Percentiles rank a stretch among this genome's conserved stretches.
Evolutionary conservation across 2,888 invertebrate genomes (phyloP).

Genomic region (Eugnorisma glareosa): DNA sequence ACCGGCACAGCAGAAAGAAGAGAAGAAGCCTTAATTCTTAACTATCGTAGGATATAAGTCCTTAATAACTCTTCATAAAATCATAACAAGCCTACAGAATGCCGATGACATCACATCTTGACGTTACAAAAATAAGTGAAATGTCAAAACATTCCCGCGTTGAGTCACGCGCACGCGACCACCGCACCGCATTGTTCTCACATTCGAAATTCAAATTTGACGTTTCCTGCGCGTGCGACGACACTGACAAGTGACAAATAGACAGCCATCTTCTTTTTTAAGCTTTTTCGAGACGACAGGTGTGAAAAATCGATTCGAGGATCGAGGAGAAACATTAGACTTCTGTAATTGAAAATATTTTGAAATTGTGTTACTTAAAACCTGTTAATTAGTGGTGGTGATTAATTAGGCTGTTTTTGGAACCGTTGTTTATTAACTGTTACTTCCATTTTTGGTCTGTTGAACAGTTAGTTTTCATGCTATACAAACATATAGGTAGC

Average conservation of each 20-base stretch:
- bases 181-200: constrained; percentile 64
- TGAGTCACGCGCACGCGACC: constrained; percentile 64
- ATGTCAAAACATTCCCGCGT: constrained; percentile 69
- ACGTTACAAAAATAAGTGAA: constrained; percentile 60
- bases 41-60: neutral
- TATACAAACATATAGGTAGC: neutral
- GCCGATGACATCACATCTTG: constrained; percentile 57
- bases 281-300: constrained; percentile 68
- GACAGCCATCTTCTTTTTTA: constrained; percentile 65
- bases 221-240: constrained; percentile 72
- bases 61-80: constrained; percentile 32
- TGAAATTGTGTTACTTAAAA: constrained; percentile 36
- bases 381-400: constrained; percentile 60
- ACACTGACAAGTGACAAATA: constrained; percentile 79
- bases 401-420: constrained; percentile 52
- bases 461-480: constrained; percentile 17
- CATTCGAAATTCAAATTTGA: constrained; percentile 81
- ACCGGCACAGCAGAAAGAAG: neutral
- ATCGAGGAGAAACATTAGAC: constrained; percentile 38
- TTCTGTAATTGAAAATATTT: constrained; percentile 44
- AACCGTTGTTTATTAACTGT: constrained; percentile 44
- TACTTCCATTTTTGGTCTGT: constrained; percentile 8
- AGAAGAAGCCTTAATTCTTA: neutral
- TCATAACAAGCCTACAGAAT: constrained; percentile 40
- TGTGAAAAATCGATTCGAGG: constrained; percentile 59